phyloP scores from a whole-genome alignment of 2,113 vertebrate species.

The Mormyrus iriodes region DNA sequence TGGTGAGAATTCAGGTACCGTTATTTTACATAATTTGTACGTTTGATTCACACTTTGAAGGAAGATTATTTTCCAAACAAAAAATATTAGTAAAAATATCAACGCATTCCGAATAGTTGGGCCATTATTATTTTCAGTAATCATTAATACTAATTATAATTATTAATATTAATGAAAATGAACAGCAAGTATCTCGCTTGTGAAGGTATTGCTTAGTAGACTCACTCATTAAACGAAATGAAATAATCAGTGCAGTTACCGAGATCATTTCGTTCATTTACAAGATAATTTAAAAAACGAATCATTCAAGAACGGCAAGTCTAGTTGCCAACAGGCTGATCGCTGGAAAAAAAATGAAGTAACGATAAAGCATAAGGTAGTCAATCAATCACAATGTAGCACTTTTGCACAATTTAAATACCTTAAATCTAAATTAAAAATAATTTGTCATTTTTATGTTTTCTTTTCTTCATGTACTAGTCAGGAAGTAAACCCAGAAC shows the following conservation, averaged over 20 bases:
- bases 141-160: not conserved
- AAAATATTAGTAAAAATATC: not conserved
- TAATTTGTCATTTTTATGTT: not conserved
- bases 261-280: not conserved
- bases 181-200: not conserved
- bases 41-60: not conserved
- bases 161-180: not conserved
- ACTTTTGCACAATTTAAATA: not conserved
- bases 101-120: not conserved
- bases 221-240: not conserved
- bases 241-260: not conserved
- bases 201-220: not conserved
- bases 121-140: not conserved
- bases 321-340: not conserved
- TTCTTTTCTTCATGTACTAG: not conserved
- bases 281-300: not conserved
- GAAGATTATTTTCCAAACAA: not conserved
- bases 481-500: not conserved
- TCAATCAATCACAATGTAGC: not conserved
- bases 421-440: not conserved
- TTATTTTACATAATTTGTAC: not conserved
- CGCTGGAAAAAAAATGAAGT: not conserved
- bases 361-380: not conserved
- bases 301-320: not conserved
- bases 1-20: not conserved